Percentiles rank a stretch among this genome's conserved stretches.
Evolutionary conservation across 2,888 invertebrate genomes (phyloP).

Genomic region (Tholera decimalis): DNA sequence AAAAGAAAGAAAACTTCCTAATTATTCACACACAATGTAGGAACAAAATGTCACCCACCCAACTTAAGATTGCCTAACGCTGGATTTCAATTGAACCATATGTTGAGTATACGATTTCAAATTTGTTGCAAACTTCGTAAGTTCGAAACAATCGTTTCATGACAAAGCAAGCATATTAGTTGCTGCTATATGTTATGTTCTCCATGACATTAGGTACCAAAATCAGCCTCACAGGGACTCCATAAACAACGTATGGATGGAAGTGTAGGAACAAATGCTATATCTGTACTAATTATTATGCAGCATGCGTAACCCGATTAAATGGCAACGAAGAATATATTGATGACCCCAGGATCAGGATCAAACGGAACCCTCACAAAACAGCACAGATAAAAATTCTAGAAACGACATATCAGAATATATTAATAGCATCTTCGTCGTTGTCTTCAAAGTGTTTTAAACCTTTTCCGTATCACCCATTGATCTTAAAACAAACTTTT

Average conservation of each 20-base stretch:
- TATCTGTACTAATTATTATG: slow-evolving; percentile 1
- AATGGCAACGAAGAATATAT: slow-evolving; percentile 2
- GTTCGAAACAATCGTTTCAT: too few relatives aligned
- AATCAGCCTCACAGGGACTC: too few relatives aligned
- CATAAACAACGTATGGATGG: neutral
- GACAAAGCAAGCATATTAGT: too few relatives aligned
- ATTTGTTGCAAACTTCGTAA: too few relatives aligned
- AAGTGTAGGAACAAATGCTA: neutral
- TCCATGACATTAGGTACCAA: neutral
- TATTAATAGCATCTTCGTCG: neutral
- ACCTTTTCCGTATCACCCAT: slow-evolving; percentile 34
- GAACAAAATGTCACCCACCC: too few relatives aligned
- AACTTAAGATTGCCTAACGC: too few relatives aligned
- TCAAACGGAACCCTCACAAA: slow-evolving; percentile 4
- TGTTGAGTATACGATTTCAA: too few relatives aligned
- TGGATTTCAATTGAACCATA: too few relatives aligned
- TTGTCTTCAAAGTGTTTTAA: slow-evolving; percentile 29
- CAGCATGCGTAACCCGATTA: neutral
- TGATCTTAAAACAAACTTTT: slow-evolving; percentile 29
- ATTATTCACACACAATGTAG: too few relatives aligned
- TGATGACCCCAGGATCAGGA: slow-evolving; percentile 15
- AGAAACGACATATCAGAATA: neutral
- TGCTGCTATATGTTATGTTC: too few relatives aligned
- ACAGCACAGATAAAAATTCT: slow-evolving; percentile 11
- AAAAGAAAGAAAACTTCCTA: too few relatives aligned